These are phyloP conservation scores for Pampus argenteus DNA, from an alignment of 2,797 vertebrate genomes.

Conservation along the genomic window DNA sequence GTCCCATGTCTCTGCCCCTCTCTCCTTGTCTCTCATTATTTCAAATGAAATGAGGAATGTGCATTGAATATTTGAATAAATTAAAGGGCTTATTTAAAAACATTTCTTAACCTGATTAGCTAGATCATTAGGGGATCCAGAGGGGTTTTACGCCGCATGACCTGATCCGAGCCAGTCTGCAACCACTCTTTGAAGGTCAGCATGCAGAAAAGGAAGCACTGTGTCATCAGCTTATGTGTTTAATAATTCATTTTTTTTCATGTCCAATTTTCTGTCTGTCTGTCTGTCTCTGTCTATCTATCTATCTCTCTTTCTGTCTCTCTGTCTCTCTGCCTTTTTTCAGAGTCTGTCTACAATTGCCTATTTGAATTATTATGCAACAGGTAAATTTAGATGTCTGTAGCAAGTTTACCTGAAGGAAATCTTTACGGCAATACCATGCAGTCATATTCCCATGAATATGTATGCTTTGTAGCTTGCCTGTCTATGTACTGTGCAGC, in stretches of 20 bases:
- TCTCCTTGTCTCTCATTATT: constrained; percentile 77
- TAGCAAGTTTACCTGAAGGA: constrained; percentile 38
- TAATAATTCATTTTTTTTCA: constrained; percentile 58
- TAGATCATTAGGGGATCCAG: constrained; percentile 74
- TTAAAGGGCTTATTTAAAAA: constrained; percentile 77
- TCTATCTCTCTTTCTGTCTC: background rate
- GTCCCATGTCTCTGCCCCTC: constrained; percentile 44
- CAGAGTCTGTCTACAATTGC: background rate
- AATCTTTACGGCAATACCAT: constrained; percentile 39
- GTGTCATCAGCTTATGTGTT: constrained; percentile 53
- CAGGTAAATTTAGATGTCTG: constrained; percentile 46
- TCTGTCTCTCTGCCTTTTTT: background rate
- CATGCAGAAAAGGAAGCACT: constrained; percentile 43
- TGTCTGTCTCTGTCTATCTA: background rate
- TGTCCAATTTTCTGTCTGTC: constrained; percentile 38
- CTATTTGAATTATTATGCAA: constrained; percentile 33
- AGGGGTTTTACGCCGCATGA: constrained; percentile 52
- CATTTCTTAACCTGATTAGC: constrained; percentile 77
- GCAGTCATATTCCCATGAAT: constrained; percentile 54
- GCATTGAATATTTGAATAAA: constrained; percentile 81
- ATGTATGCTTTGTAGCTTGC: constrained; percentile 50
- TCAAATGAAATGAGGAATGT: constrained; percentile 81
- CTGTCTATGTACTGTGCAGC: constrained; percentile 44
- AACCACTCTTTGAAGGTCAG: constrained; percentile 73
- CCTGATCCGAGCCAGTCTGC: constrained; percentile 50